These are phyloP conservation scores for Tamias sibiricus DNA, from an alignment of 2,113 vertebrate species.

Conservation along the genomic window DNA sequence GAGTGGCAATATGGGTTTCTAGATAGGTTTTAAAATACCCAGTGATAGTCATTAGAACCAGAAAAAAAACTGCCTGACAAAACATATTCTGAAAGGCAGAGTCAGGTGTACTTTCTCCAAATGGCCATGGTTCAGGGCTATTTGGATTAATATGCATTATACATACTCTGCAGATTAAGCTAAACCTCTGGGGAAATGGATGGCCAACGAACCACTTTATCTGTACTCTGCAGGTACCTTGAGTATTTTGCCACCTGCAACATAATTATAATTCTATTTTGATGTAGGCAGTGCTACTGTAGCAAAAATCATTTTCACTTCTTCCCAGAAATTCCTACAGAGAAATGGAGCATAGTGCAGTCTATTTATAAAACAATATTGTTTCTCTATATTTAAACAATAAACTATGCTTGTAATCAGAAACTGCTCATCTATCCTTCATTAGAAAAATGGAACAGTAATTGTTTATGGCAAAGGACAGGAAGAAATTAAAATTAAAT, in stretches of 20 bases:
- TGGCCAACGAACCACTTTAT: conserved; percentile 79
- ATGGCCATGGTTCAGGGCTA: not conserved
- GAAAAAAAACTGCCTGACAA: conserved; percentile 1
- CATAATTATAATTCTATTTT: conserved; percentile 67
- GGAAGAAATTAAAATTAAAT: conserved; percentile 37
- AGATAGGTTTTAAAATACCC: not conserved
- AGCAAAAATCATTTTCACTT: conserved; percentile 56
- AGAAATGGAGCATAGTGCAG: not conserved
- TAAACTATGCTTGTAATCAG: conserved; percentile 32
- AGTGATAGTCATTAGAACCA: conserved; percentile 30
- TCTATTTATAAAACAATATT: conserved; percentile 64
- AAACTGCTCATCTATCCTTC: not conserved
- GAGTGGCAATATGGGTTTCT: not conserved
- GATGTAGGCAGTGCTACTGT: conserved; percentile 43
- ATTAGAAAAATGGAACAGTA: not conserved
- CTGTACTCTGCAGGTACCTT: conserved; percentile 72
- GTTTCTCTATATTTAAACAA: not conserved
- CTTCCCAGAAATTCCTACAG: not conserved
- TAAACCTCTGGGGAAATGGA: conserved; percentile 57
- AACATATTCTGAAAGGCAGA: not conserved
- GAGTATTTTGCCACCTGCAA: conserved; percentile 58
- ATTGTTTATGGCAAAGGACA: not conserved
- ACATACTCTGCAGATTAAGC: conserved; percentile 64
- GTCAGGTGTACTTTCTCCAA: conserved; percentile 5
- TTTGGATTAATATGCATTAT: conserved; percentile 76